Base-by-base conservation (phyloP, 2,888 invertebrate species). In the Hypercompe scribonia region DNA sequence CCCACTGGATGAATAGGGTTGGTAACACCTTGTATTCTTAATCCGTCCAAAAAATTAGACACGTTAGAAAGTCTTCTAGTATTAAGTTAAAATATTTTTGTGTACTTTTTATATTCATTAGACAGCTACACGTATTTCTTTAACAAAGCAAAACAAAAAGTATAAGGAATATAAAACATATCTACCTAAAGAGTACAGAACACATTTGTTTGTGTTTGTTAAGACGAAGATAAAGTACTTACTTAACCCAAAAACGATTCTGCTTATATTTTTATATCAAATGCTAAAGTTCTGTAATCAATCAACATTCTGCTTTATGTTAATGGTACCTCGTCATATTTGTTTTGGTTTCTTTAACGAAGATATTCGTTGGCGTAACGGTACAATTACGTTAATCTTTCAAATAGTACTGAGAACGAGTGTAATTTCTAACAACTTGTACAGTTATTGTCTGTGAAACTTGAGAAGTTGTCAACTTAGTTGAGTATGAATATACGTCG, bases 401-500 rank as follows among this genome's bases (percentile, higher is more conserved):
- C 28, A 13, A 28, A 46, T 46, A 42, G 63, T 21, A n/a, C 24
- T 65, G 28, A 67, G 31, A 64, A 13, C 66, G 33, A 50, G 21
- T 72, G 31, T 66, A 21, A 21, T 66, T 28, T 42, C 67, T 67
- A 63, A 68, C 70, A 68, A 69, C 36, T 50, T 68, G 13, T 7
- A 34, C 33, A 50, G 34, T 33, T 24, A 72, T 73, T 80, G 70
- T 74, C 61, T 67, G 50, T 39, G 74, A 76, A 75, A 78, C 66
- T 82, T 78, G 74, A 75, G 68, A 78, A 82, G 73, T 74, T 76
- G 46, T 72, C 21, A 76, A 83, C 68, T 75, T 66, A 65, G 33
- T 39, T 15, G 33, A 34, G 65, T 46, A 72, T 58, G 61, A 77
- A 74, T 75, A 50, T 68, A 77, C 75, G 84, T 75, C 71, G 72